Evolutionary conservation across 2,113 vertebrate genomes (phyloP), one percentile per base, ranked within the genome.

Genomic region (Ceyx melanurus): DNA sequence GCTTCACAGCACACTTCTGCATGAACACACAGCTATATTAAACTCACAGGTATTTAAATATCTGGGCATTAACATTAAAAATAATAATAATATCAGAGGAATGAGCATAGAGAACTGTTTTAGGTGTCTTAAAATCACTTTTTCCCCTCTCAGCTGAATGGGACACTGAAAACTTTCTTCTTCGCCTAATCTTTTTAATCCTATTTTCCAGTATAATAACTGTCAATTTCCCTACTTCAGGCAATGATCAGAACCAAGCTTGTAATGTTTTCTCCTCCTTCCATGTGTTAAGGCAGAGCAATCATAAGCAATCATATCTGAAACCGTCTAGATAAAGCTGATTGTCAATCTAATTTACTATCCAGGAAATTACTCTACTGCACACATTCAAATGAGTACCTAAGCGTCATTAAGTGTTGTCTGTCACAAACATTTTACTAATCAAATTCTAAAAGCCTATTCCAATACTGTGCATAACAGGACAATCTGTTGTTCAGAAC

Each of bases 401-500:
- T 17, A 56, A 25, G 21, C 3, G 7, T 8, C 48, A 21, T 5
- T 40, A 42, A n/a, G n/a, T 13, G 40, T 8, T 5, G 5, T 1
- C 18, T 1, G 1, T 14, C 54, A 40, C 40, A 5, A 9, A 9
- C 2, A 10, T 10, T 15, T 23, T 58, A 58, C 12, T 33, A 15
- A 56, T 11, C 45, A 22, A 6, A 2, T 23, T 53, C 67, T 7
- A 46, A 5, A 29, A 75, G 43, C 40, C 12, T 6, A 3, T 2
- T 3, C 7, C 11, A 40, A 1, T 4, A 46, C 50, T 13, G 20
- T 8, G 9, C 6, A 20, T 23, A 15, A 20, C 0, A 16, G 48
- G 29, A 33, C 25, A 54, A 11, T 0, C 42, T 23, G 15, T 2
- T 33, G 13, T 15, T 51, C 1, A 1, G 48, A 5, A 37, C 0